Evolutionary conservation across 1,140 invertebrate genomes (phyloP).

Genomic region (Macrotrachela quadricornifera): DNA sequence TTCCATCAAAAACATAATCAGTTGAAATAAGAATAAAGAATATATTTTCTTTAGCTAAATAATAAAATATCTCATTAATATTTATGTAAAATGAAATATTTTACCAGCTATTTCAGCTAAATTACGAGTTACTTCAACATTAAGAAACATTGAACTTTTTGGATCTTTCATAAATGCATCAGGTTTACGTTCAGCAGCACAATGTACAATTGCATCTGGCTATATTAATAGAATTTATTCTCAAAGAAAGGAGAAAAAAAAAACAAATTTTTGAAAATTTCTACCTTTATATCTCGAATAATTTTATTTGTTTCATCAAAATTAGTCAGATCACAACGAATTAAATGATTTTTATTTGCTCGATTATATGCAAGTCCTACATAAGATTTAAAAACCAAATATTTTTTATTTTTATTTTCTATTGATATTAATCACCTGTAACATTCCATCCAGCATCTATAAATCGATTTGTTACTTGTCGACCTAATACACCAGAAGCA

Average conservation of each 20-base stretch:
- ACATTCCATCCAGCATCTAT: no score
- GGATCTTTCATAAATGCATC: constrained; percentile 34
- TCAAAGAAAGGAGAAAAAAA: no score
- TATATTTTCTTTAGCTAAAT: constrained; percentile 19
- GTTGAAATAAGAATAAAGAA: constrained; percentile 38
- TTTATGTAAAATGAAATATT: background rate
- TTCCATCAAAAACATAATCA: constrained; percentile 41
- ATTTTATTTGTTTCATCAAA: no score
- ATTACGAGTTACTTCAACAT: constrained; percentile 29
- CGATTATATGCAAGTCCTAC: no score
- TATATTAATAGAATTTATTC: constrained; percentile 11
- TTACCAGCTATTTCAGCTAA: constrained; percentile 31
- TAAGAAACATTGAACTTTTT: constrained; percentile 27
- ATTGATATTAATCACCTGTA: no score
- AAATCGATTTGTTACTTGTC: constrained; percentile 16
- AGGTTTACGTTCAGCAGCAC: constrained; percentile 35
- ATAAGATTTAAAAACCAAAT: no score
- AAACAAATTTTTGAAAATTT: no score
- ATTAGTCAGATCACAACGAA: no score
- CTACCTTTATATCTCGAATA: no score
- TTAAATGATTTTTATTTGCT: no score
- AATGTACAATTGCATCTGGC: constrained; percentile 35
- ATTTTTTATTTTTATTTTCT: no score
- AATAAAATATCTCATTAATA: no score
- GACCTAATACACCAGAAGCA: constrained; percentile 34